Base-by-base conservation (phyloP, 2,113 vertebrate species). In the Melanocharis versteri region DNA sequence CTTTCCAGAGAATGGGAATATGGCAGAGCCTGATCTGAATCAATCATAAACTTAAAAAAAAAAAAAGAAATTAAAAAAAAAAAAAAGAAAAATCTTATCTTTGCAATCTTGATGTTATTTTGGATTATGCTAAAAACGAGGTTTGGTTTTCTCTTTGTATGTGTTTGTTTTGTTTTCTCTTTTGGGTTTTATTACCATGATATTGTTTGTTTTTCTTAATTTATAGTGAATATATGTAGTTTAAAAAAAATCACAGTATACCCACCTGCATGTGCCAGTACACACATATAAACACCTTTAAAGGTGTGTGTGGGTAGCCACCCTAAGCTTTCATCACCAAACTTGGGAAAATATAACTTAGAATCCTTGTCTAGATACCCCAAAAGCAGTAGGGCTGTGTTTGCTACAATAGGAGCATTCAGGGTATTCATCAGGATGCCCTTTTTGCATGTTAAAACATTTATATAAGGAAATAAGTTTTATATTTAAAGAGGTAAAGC, bases 1-100 rank as follows among this genome's bases (percentile, higher is more conserved):
- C 65, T 98, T 98, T 96, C 94, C 98, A 93, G 98, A 98, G 93
- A 99, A 99, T 83, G 98, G 98, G 83, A 99, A 98, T 96, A 96
- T 98, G 95, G 94, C 96, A 87, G 97, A 98, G 90, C 95, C 97
- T 69, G 98, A 98, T 90, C 96, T 98, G 21, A 98, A 98, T 88
- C 97, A 98, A 45, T 98, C 98, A 96, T 98, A 98, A 97, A 97
- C 98, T 97, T 98, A 0, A 11, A 68, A n/a, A 73, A 47, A 51
- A 68, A 62, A 30, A 57, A 23, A 39, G 23, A n/a, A 20, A 56
- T 10, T 9, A 18, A 39, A 39, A 17, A 39, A 68, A 53, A 53
- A 97, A 21, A 51, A 39, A 18, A 71, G 64, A 60, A 56, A 39
- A 54, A 35, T 21, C 40, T 2, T 1, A 5, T 83, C 54, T 92